phyloP scores from a whole-genome alignment of 2,888 invertebrate species.

The Prostheceraeus crozeri region DNA sequence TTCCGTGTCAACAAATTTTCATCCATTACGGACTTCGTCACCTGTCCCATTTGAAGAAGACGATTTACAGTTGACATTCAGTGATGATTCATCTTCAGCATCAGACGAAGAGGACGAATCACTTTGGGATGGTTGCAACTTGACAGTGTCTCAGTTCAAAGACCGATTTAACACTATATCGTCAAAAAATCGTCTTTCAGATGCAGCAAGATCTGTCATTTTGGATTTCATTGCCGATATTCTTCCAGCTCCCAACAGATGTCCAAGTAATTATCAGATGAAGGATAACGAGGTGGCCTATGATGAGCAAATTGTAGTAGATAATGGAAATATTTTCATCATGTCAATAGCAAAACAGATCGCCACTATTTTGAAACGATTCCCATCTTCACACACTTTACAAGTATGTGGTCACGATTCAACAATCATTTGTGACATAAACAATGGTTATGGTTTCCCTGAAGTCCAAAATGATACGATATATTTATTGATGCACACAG shows the following conservation, averaged over 20 bases:
- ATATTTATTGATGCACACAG: slow-evolving; percentile 8
- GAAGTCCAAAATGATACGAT: background rate
- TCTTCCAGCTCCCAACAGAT: background rate
- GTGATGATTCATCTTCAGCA: background rate
- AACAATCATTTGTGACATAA: background rate
- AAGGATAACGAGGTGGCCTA: background rate
- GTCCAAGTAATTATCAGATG: background rate
- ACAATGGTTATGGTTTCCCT: background rate
- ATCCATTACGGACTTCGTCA: background rate
- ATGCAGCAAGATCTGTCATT: slow-evolving; percentile 10
- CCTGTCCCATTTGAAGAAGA: slow-evolving; percentile 1
- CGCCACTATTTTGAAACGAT: background rate
- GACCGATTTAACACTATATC: background rate
- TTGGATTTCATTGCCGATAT: slow-evolving; percentile 1
- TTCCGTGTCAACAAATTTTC: background rate
- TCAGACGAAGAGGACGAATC: background rate
- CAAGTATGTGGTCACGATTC: background rate
- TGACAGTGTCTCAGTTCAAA: background rate
- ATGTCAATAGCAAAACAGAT: background rate
- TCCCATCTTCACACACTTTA: background rate
- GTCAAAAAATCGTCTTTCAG: background rate
- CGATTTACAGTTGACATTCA: background rate
- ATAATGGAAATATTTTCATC: background rate
- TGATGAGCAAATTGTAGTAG: background rate
- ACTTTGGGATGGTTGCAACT: background rate